Conservation (phyloP, 1,140 invertebrate species). For the Idris sp. region DNA sequence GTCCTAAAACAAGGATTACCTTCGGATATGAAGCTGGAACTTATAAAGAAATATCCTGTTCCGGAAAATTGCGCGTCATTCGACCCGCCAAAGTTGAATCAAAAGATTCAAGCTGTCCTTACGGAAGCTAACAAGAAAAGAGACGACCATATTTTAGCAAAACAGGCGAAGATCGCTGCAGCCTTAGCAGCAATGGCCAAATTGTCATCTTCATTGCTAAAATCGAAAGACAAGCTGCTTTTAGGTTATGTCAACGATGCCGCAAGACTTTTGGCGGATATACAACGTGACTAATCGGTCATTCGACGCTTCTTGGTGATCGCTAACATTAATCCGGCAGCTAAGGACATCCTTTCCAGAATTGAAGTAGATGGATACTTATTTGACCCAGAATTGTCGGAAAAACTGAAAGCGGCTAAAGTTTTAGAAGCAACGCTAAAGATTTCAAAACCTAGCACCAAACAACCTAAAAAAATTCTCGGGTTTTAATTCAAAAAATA, state of each 20-base stretch:
- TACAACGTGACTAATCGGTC: constrained; percentile 19
- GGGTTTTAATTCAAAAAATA: too few species aligned
- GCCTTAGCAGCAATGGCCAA: constrained; percentile 2
- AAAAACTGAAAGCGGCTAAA: constrained; percentile 23
- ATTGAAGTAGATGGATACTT: constrained; percentile 11
- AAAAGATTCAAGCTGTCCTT: neutral
- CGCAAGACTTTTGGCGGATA: constrained; percentile 17
- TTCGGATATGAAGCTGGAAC: too few species aligned
- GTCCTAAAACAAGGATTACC: too few species aligned
- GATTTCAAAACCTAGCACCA: too few species aligned
- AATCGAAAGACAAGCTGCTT: neutral
- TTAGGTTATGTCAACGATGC: constrained; percentile 18
- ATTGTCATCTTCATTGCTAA: neutral
- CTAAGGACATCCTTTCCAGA: constrained; percentile 8
- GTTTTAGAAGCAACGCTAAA: constrained; percentile 6
- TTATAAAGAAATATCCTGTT: too few species aligned
- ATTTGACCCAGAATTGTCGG: constrained; percentile 20
- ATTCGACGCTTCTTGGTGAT: constrained; percentile 33
- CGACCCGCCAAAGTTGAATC: constrained; percentile 1
- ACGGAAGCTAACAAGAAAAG: neutral
- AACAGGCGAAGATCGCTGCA: constrained; percentile 1
- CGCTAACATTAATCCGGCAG: constrained; percentile 14
- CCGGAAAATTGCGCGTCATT: too few species aligned
- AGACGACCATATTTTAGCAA: constrained; percentile 5
- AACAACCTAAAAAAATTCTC: too few species aligned